Evolutionary conservation across 2,888 invertebrate genomes (phyloP).

Genomic region (Mylabris sibirica): DNA sequence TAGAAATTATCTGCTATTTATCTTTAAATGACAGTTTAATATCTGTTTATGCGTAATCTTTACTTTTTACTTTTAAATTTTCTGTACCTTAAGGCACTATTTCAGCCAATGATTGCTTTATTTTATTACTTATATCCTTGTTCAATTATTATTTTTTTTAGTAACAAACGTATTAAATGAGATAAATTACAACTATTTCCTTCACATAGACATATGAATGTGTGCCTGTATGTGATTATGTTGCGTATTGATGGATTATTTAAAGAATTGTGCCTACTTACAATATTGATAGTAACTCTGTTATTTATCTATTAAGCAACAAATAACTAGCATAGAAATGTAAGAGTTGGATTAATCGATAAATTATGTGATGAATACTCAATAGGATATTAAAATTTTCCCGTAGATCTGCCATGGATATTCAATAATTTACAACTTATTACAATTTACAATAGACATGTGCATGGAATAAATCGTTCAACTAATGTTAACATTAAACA

Average conservation of each 20-base stretch:
- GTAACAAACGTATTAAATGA: background rate
- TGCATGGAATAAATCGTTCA: constrained; percentile 1
- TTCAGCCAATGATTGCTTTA: background rate
- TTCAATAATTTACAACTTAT: background rate
- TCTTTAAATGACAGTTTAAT: background rate
- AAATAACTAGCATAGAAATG: background rate
- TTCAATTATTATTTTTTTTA: background rate
- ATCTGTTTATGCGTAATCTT: background rate
- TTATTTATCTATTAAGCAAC: constrained; percentile 5
- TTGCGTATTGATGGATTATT: background rate
- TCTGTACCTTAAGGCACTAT: background rate
- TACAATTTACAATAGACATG: background rate
- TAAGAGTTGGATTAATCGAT: constrained; percentile 1
- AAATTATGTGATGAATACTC: background rate
- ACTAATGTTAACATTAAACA: background rate
- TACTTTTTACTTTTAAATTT: background rate
- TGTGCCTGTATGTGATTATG: too few relatives aligned
- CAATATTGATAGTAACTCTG: background rate
- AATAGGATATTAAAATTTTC: background rate
- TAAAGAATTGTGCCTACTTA: background rate
- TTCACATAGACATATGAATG: background rate
- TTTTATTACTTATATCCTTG: background rate
- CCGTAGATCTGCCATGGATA: constrained; percentile 3
- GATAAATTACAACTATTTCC: background rate
- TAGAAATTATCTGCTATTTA: background rate